Evolutionary conservation across 2,888 invertebrate species (phyloP).

Genomic region (Coleophora deauratella): DNA sequence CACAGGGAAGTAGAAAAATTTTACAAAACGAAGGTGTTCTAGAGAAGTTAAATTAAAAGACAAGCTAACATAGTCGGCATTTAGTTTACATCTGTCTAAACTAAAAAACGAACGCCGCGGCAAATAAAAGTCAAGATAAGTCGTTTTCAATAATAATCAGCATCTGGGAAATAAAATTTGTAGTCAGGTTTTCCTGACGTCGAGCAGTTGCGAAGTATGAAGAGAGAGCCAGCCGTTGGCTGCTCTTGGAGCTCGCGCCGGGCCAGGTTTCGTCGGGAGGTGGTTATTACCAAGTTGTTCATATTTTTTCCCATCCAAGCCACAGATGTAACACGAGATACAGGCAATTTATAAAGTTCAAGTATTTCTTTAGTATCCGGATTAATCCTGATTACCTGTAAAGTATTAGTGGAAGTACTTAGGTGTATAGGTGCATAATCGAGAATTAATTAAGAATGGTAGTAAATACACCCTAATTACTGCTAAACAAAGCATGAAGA

Average conservation of each 20-base stretch:
- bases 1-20: too few species aligned
- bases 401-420: background rate
- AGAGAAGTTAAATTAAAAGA: too few species aligned
- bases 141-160: slow-evolving; percentile 21
- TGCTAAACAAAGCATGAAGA: too few species aligned
- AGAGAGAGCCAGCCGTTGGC: slow-evolving; percentile 25
- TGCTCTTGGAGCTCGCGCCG: background rate
- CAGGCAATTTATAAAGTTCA: slow-evolving; percentile 59
- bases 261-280: slow-evolving; percentile 40
- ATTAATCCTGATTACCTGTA: slow-evolving; percentile 51
- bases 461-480: too few species aligned
- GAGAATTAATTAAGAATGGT: background rate
- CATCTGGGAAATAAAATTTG: slow-evolving; percentile 22
- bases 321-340: slow-evolving; percentile 70
- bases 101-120: too few species aligned
- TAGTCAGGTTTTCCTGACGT: slow-evolving; percentile 19
- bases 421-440: background rate
- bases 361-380: slow-evolving; percentile 49
- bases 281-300: slow-evolving; percentile 75
- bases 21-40: too few species aligned
- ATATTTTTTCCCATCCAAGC: slow-evolving; percentile 74
- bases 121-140: too few species aligned
- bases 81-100: too few species aligned
- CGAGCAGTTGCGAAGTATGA: slow-evolving; percentile 19
- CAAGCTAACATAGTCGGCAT: too few species aligned